A percentile compares a stretch with the other conserved stretches of the same genome.
Conservation (phyloP, 1,140 invertebrate species). For the Aphelinus certus region DNA sequence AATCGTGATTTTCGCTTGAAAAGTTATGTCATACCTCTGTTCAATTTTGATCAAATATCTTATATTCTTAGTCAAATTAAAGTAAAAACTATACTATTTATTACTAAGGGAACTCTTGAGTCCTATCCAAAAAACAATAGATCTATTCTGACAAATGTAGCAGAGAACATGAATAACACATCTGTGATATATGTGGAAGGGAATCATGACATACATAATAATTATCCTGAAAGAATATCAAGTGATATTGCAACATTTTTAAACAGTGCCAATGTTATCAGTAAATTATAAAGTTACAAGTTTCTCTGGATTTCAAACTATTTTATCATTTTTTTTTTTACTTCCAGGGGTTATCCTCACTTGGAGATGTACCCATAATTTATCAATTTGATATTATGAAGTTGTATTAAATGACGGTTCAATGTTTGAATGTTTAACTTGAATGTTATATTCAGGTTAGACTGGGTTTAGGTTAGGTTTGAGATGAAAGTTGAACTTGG, state of each 20-base stretch:
- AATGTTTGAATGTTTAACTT: too few relatives aligned
- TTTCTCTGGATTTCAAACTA: neutral
- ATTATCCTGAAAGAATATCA: conserved; percentile 68
- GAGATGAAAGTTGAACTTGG: too few relatives aligned
- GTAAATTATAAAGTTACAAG: conserved; percentile 40
- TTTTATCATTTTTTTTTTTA: too few relatives aligned
- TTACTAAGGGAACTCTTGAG: conserved; percentile 36
- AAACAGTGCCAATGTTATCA: conserved; percentile 46
- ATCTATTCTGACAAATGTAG: neutral
- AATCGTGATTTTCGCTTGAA: conserved; percentile 59
- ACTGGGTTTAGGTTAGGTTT: too few relatives aligned
- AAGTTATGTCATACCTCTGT: conserved; percentile 22
- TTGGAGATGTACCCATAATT: too few relatives aligned
- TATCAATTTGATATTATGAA: too few relatives aligned
- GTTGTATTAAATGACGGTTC: too few relatives aligned
- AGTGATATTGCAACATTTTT: conserved; percentile 59
- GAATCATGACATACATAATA: conserved; percentile 75
- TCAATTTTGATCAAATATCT: conserved; percentile 41
- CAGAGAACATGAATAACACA: conserved; percentile 47
- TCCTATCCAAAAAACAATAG: conserved; percentile 33
- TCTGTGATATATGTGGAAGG: conserved; percentile 66
- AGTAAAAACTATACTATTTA: conserved; percentile 51
- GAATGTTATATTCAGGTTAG: too few relatives aligned
- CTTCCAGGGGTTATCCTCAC: too few relatives aligned
- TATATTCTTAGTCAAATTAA: conserved; percentile 41